A percentile compares a stretch with the other conserved stretches of the same genome.
phyloP scores from a whole-genome alignment of 2,113 vertebrate genomes.

The Myodes glareolus region DNA sequence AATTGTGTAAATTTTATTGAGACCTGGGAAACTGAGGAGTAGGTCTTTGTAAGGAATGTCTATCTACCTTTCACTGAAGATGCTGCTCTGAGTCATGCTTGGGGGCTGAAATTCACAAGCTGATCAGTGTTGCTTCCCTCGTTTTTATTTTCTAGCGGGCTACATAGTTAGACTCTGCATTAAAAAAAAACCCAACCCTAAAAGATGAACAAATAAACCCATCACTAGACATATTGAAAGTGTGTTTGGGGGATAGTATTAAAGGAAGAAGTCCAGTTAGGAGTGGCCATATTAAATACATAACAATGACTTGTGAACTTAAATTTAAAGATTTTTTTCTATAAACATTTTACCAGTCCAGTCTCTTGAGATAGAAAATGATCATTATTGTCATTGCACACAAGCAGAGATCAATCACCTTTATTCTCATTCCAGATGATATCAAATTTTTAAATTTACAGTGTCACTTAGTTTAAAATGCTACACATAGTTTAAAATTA shows the following conservation, averaged over 20 bases:
- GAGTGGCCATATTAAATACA: background rate
- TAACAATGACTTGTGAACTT: background rate
- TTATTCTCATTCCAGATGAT: background rate
- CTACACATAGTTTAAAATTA: background rate
- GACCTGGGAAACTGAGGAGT: background rate
- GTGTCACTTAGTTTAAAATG: slow-evolving; percentile 16
- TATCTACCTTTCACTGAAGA: background rate
- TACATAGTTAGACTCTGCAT: background rate
- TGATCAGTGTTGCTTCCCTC: background rate
- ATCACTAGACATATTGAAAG: background rate
- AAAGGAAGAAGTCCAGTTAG: background rate
- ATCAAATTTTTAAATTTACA: background rate
- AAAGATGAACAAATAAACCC: background rate
- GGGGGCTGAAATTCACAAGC: background rate
- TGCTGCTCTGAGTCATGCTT: background rate
- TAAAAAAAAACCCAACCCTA: background rate
- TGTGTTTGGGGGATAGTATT: background rate
- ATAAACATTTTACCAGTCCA: background rate
- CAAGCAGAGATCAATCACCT: background rate
- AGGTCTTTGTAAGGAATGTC: background rate
- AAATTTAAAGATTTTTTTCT: background rate
- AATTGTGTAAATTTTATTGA: background rate
- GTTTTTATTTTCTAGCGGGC: background rate
- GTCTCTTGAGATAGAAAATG: background rate
- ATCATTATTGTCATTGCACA: background rate